These are phyloP conservation scores for Lethenteron reissneri DNA, from an alignment of 2,113 vertebrate genomes.

Conservation along the genomic window DNA sequence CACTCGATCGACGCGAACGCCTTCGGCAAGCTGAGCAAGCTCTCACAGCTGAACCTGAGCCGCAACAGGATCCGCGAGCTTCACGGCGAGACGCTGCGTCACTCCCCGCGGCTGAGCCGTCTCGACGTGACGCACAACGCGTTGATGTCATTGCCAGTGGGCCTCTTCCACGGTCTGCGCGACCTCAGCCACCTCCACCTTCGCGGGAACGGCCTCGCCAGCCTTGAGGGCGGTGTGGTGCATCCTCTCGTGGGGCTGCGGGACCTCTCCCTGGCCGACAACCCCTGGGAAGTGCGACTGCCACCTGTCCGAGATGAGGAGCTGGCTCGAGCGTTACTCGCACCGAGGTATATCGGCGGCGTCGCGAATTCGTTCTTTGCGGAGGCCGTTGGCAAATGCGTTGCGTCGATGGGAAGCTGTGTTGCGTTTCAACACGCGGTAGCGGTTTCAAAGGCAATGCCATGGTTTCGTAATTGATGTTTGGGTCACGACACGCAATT, in stretches of 20 bases:
- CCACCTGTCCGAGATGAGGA: constrained; percentile 83
- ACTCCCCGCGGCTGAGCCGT: constrained; percentile 36
- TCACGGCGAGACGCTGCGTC: constrained; percentile 61
- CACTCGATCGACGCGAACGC: constrained; percentile 59
- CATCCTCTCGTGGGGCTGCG: constrained; percentile 66
- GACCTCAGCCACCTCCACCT: constrained; percentile 64
- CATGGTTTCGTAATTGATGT: no score
- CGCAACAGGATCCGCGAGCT: constrained; percentile 79
- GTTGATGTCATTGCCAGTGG: constrained; percentile 49
- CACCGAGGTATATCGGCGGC: constrained; percentile 47
- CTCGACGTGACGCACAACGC: constrained; percentile 81
- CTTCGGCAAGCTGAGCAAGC: constrained; percentile 58
- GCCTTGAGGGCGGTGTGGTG: constrained; percentile 67
- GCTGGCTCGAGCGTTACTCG: constrained; percentile 97
- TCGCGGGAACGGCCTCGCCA: constrained; percentile 64
- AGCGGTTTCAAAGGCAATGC: no score
- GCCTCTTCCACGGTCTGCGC: constrained; percentile 52
- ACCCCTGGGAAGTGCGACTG: constrained; percentile 98
- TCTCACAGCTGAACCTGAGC: constrained; percentile 58
- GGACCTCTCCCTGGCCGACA: constrained; percentile 64
- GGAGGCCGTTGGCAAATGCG: no score
- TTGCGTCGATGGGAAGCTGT: no score
- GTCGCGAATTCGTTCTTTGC: no score
- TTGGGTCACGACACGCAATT: no score
- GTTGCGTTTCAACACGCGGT: no score